Percentiles rank a stretch among this genome's conserved stretches.
phyloP scores from a whole-genome alignment of 1,140 invertebrate species.

The Nasonia giraulti region DNA sequence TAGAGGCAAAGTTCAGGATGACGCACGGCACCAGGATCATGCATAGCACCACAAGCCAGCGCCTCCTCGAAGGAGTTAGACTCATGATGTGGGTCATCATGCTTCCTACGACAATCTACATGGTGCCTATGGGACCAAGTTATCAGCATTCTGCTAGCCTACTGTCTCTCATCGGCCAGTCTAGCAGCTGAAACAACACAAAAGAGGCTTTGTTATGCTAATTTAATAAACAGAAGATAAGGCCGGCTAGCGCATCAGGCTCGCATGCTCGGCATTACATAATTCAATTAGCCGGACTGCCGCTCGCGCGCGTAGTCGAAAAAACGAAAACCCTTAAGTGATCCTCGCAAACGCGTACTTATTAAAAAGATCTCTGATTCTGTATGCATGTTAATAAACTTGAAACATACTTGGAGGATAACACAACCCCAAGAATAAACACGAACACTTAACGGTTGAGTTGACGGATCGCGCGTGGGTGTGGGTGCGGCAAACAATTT shows the following conservation, averaged over 20 bases:
- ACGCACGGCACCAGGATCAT: slow-evolving; percentile 66
- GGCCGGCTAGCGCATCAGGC: too few species aligned
- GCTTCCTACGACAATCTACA: slow-evolving; percentile 59
- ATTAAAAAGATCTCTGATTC: too few species aligned
- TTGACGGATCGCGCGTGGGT: neutral
- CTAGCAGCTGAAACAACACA: neutral
- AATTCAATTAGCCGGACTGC: neutral
- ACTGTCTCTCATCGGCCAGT: neutral
- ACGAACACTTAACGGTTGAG: too few species aligned
- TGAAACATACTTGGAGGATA: too few species aligned
- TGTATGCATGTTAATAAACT: too few species aligned
- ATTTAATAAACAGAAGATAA: neutral
- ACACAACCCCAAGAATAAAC: too few species aligned
- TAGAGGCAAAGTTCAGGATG: slow-evolving; percentile 65
- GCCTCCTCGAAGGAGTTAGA: slow-evolving; percentile 62
- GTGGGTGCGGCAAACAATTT: neutral
- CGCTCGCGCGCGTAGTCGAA: neutral
- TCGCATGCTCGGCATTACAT: neutral
- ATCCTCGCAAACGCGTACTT: neutral
- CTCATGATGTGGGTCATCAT: slow-evolving; percentile 66
- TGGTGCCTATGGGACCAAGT: slow-evolving; percentile 46
- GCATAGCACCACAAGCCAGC: slow-evolving; percentile 62
- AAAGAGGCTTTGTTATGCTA: neutral
- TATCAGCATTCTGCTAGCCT: slow-evolving; percentile 24
- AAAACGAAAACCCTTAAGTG: neutral